Evolutionary conservation across 2,888 invertebrate species (phyloP).

Genomic region (Cheiracanthium punctorium): DNA sequence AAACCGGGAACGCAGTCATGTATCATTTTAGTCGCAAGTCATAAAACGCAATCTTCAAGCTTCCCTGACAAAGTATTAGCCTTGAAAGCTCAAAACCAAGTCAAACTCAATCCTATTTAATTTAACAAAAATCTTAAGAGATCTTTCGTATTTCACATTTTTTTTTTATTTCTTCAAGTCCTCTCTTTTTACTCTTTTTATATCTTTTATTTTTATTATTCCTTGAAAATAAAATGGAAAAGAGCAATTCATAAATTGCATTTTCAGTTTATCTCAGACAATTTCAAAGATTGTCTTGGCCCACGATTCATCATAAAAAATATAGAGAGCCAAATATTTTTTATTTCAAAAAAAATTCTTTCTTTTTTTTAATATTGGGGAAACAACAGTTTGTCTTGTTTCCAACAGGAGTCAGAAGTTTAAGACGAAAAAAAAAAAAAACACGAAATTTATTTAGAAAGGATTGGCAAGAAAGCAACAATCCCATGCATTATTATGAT

Average conservation of each 20-base stretch:
- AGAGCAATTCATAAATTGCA: slow-evolving; percentile 67
- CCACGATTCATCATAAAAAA: slow-evolving; percentile 61
- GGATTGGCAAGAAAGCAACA: neutral
- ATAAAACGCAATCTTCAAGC: neutral
- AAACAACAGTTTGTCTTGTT: slow-evolving; percentile 64
- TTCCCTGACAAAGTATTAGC: slow-evolving; percentile 30
- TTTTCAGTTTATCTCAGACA: slow-evolving; percentile 68
- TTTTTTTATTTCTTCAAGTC: neutral
- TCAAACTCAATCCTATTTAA: slow-evolving; percentile 55
- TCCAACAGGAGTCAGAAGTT: slow-evolving; percentile 41
- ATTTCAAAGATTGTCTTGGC: slow-evolving; percentile 65
- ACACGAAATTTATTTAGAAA: slow-evolving; percentile 40
- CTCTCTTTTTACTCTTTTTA: neutral
- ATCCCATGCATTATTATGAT: slow-evolving; percentile 8
- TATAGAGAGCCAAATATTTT: slow-evolving; percentile 24
- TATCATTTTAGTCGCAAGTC: neutral
- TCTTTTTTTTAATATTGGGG: slow-evolving; percentile 65
- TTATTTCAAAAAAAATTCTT: slow-evolving; percentile 21
- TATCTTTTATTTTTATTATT: neutral
- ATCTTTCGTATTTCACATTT: neutral
- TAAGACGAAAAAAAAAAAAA: slow-evolving; percentile 30
- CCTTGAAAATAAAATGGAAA: slow-evolving; percentile 44
- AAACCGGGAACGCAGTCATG: too few relatives aligned
- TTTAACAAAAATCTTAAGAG: slow-evolving; percentile 58
- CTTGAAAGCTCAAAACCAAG: slow-evolving; percentile 41